Percentiles rank a stretch among this genome's conserved stretches.
These are phyloP conservation scores for Octonoba sinensis DNA, from an alignment of 2,888 invertebrate genomes.

Conservation along the genomic window DNA sequence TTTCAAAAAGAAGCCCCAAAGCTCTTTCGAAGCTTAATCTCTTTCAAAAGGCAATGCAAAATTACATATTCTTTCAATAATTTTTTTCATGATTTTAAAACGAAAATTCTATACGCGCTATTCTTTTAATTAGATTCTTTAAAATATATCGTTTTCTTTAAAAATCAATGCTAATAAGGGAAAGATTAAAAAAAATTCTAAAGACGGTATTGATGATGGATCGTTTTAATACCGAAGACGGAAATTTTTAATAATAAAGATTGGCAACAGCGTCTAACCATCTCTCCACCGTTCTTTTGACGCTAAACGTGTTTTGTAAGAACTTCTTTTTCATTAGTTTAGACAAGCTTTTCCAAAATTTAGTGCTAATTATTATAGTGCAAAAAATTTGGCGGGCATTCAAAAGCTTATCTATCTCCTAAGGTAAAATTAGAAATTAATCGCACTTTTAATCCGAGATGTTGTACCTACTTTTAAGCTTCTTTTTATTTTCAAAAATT, in stretches of 20 bases:
- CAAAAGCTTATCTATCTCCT: background rate
- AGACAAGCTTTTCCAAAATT: no score
- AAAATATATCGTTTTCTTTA: background rate
- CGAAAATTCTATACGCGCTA: background rate
- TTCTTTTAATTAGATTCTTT: conserved; percentile 26
- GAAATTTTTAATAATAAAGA: conserved; percentile 20
- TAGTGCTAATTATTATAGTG: background rate
- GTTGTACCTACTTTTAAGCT: no score
- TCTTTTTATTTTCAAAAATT: no score
- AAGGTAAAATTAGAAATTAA: no score
- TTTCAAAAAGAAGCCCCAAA: no score
- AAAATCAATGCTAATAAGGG: background rate
- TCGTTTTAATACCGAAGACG: conserved; percentile 9
- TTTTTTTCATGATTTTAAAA: background rate
- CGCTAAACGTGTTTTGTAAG: background rate
- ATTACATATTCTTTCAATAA: no score
- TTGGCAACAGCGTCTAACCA: background rate
- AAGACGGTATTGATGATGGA: conserved; percentile 6
- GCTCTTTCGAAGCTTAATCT: no score
- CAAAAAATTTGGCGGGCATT: background rate
- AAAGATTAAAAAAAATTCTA: background rate
- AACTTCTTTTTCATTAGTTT: conserved; percentile 3
- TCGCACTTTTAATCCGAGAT: no score
- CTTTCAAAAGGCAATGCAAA: no score
- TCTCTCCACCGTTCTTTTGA: background rate